Percentiles rank a stretch among this genome's conserved stretches.
phyloP scores from a whole-genome alignment of 2,888 invertebrate genomes.

The Drosophila buzzatii region DNA sequence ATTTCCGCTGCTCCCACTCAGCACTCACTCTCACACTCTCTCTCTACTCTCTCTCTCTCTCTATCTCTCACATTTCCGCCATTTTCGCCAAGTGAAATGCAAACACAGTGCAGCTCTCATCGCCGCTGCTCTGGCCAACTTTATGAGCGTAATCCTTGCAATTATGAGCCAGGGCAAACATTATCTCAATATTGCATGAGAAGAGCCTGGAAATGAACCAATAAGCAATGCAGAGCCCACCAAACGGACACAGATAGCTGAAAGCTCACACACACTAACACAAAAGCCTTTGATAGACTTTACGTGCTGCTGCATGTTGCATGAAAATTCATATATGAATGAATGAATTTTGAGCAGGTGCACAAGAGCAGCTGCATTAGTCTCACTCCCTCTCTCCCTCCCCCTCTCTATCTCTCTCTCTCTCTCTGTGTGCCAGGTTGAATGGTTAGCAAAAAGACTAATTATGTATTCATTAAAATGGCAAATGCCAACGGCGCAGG shows the following conservation, averaged over 20 bases:
- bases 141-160: constrained; percentile 68
- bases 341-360: constrained; percentile 66
- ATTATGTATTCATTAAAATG: constrained; percentile 82
- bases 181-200: constrained; percentile 75
- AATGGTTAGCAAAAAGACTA: constrained; percentile 72
- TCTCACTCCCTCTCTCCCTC: neutral
- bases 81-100: constrained; percentile 52
- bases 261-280: constrained; percentile 13
- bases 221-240: constrained; percentile 53
- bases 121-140: constrained; percentile 22
- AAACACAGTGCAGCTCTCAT: constrained; percentile 57
- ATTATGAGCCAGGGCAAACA: constrained; percentile 67
- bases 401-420: neutral
- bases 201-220: constrained; percentile 57
- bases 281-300: constrained; percentile 17
- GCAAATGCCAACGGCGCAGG: constrained; percentile 63
- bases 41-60: neutral
- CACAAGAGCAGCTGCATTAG: constrained; percentile 31
- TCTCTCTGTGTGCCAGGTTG: constrained; percentile 23
- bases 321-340: constrained; percentile 64
- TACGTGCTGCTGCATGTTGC: constrained; percentile 68
- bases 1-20: constrained; percentile 28
- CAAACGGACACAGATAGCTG: constrained; percentile 50
- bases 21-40: neutral
- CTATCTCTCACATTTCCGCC: neutral